These are phyloP conservation scores for Coremacera marginata DNA, from an alignment of 2,888 invertebrate genomes.

Conservation along the genomic window DNA sequence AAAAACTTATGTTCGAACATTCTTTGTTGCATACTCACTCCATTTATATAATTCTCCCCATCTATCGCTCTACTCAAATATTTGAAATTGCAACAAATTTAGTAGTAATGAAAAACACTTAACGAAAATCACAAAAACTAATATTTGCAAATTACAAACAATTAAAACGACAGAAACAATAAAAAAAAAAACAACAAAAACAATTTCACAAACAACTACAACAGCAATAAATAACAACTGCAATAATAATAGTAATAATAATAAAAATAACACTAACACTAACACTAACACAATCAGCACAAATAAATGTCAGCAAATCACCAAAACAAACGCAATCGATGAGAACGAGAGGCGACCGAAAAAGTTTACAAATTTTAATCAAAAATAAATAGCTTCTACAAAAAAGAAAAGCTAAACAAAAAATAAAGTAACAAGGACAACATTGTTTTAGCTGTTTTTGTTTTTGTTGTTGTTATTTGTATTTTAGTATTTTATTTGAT, in stretches of 20 bases:
- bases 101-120: slow-evolving; percentile 17
- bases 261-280: slow-evolving; percentile 4
- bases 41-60: background rate
- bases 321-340: slow-evolving; percentile 14
- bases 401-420: background rate
- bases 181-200: background rate
- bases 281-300: background rate
- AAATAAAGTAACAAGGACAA: background rate
- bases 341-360: background rate
- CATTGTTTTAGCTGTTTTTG: background rate
- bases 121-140: background rate
- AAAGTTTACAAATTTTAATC: slow-evolving; percentile 7
- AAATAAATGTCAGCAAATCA: background rate
- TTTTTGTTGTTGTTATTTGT: too few species aligned
- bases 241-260: slow-evolving; percentile 5
- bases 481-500: too few species aligned
- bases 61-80: background rate
- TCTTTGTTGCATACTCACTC: too few species aligned
- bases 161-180: slow-evolving; percentile 3
- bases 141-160: slow-evolving; percentile 22
- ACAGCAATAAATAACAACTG: slow-evolving; percentile 12
- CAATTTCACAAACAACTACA: background rate
- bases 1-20: too few species aligned
- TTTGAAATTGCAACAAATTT: background rate
- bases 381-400: background rate